Evolutionary conservation across 2,888 invertebrate genomes (phyloP).

Genomic region (Chrysopilus asiliformis): DNA sequence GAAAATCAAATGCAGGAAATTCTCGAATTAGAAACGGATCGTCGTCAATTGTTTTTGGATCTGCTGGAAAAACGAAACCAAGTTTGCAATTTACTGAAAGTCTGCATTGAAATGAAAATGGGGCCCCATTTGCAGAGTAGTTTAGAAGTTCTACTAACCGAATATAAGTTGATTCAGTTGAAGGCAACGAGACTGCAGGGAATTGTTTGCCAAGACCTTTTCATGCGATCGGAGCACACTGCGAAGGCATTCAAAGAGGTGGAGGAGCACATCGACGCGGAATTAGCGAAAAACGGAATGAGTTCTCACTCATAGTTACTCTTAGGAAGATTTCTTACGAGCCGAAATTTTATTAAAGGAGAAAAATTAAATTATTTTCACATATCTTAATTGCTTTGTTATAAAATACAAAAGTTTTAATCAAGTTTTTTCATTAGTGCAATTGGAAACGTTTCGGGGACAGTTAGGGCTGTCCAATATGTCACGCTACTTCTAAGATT

Average conservation of each 20-base stretch:
- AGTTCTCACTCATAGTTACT: too few species aligned
- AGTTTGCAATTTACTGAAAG: constrained; percentile 25
- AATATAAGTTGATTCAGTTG: constrained; percentile 23
- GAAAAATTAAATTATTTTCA: too few species aligned
- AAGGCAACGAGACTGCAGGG: constrained; percentile 24
- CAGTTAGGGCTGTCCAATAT: too few species aligned
- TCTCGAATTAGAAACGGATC: constrained; percentile 21
- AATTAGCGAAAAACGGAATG: too few species aligned
- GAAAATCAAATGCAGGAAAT: constrained; percentile 16
- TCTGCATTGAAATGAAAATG: constrained; percentile 25
- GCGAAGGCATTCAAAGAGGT: constrained; percentile 27
- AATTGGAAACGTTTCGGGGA: too few species aligned
- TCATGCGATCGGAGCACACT: constrained; percentile 23
- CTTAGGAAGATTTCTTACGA: too few species aligned
- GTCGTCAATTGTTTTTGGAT: constrained; percentile 19
- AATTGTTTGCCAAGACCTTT: constrained; percentile 21
- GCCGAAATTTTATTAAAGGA: too few species aligned
- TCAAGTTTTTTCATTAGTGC: too few species aligned
- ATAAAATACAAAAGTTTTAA: too few species aligned
- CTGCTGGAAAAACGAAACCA: constrained; percentile 19
- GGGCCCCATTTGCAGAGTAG: constrained; percentile 25
- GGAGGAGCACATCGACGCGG: constrained; percentile 20
- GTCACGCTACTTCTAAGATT: too few species aligned
- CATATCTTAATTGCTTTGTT: too few species aligned
- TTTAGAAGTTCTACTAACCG: constrained; percentile 22